Conservation (phyloP, 2,888 invertebrate species). For the Sceliomorpha sp. region DNA sequence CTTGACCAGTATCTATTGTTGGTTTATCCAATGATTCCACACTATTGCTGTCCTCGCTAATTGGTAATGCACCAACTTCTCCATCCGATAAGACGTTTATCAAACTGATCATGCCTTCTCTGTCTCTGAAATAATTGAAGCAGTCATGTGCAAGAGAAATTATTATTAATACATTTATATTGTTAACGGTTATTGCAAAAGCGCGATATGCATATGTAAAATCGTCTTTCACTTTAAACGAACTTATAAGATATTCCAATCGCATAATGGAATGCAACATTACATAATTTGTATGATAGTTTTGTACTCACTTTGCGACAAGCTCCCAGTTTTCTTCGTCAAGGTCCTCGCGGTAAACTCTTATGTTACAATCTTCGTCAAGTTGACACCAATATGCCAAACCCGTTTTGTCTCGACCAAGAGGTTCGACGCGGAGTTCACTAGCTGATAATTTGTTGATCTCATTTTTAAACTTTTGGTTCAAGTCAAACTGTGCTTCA, state of each 20-base stretch:
- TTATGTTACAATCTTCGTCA: conserved; percentile 92
- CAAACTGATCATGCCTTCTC: conserved; percentile 90
- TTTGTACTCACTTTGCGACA: conserved; percentile 87
- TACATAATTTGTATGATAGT: not conserved
- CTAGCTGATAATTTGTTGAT: conserved; percentile 89
- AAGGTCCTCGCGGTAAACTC: conserved; percentile 96
- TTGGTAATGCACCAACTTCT: conserved; percentile 84
- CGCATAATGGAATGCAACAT: not conserved
- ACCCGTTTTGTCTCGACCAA: conserved; percentile 95
- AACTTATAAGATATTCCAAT: conserved; percentile 1
- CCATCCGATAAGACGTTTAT: conserved; percentile 88
- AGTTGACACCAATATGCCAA: conserved; percentile 96
- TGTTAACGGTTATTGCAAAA: not conserved
- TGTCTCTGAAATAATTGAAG: conserved; percentile 82
- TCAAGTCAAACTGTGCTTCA: conserved; percentile 97
- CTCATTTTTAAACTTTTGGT: conserved; percentile 94
- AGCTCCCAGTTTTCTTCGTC: conserved; percentile 98
- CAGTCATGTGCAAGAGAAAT: too few relatives aligned
- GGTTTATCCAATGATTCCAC: conserved; percentile 82
- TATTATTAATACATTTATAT: too few relatives aligned
- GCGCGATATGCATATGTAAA: too few relatives aligned
- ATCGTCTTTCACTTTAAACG: conserved; percentile 10
- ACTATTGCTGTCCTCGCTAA: conserved; percentile 85
- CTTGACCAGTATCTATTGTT: conserved; percentile 82
- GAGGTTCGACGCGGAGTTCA: conserved; percentile 91